Conservation (phyloP, 1,140 invertebrate genomes). For the Psilanteris sp. region DNA sequence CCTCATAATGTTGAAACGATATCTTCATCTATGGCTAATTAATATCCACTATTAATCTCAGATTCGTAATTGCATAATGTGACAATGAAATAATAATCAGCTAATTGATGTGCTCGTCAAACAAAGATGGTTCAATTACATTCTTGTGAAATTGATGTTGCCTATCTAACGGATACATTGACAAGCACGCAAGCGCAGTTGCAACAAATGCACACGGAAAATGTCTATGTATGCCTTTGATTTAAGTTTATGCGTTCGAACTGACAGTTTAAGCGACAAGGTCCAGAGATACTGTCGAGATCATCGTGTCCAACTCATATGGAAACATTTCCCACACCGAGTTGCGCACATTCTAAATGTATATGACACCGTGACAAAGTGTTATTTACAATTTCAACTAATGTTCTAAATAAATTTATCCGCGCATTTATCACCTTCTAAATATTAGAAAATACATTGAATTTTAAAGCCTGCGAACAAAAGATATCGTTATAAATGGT, state of each 20-base stretch:
- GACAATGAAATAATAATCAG: slow-evolving; percentile 55
- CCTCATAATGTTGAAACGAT: slow-evolving; percentile 1
- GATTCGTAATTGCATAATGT: slow-evolving; percentile 36
- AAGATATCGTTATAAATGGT: too few species aligned
- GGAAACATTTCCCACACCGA: slow-evolving; percentile 19
- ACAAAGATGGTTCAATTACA: slow-evolving; percentile 49
- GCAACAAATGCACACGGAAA: slow-evolving; percentile 34
- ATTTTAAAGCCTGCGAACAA: too few species aligned
- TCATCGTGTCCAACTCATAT: slow-evolving; percentile 48
- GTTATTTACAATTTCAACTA: too few species aligned
- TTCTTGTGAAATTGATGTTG: slow-evolving; percentile 49
- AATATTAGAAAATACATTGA: too few species aligned
- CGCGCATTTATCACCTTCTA: too few species aligned
- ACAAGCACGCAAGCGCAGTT: slow-evolving; percentile 6
- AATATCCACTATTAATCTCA: slow-evolving; percentile 38
- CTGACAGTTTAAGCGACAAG: slow-evolving; percentile 57
- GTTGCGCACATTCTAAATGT: slow-evolving; percentile 4
- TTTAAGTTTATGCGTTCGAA: slow-evolving; percentile 51
- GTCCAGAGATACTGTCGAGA: slow-evolving; percentile 34
- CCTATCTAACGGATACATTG: slow-evolving; percentile 32
- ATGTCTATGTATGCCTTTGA: slow-evolving; percentile 52
- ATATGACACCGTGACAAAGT: slow-evolving; percentile 20
- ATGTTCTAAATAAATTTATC: too few species aligned
- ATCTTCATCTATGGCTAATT: slow-evolving; percentile 33
- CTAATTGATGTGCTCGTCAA: slow-evolving; percentile 53